Evolutionary conservation across 2,888 invertebrate genomes (phyloP).

Genomic region (Nymphalis c-album): DNA sequence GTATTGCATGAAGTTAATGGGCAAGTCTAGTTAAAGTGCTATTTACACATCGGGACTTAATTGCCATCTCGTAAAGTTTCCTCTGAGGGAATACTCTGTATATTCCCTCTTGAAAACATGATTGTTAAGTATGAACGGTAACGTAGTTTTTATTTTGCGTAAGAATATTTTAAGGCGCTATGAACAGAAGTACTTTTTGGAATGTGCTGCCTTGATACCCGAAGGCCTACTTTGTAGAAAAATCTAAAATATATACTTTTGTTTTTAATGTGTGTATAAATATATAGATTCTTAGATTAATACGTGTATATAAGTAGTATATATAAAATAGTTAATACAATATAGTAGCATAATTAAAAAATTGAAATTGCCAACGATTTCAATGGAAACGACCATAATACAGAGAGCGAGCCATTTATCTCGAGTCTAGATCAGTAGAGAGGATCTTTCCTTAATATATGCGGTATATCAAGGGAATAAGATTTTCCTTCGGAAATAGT

Average conservation of each 20-base stretch:
- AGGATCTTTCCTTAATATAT: conserved; percentile 24
- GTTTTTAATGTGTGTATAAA: too few relatives aligned
- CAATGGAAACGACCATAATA: conserved; percentile 14
- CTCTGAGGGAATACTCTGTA: conserved; percentile 18
- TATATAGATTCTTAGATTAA: too few relatives aligned
- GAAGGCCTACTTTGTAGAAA: too few relatives aligned
- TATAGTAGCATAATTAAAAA: too few relatives aligned
- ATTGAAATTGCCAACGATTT: too few relatives aligned
- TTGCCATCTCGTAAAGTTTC: conserved; percentile 30
- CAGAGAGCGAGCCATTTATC: conserved; percentile 24
- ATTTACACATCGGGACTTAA: conserved; percentile 45
- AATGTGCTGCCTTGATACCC: too few relatives aligned
- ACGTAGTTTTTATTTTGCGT: neutral
- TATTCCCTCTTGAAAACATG: conserved; percentile 23
- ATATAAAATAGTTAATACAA: too few relatives aligned
- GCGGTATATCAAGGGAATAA: conserved; percentile 22
- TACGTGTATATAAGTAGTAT: too few relatives aligned
- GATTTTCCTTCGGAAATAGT: conserved; percentile 24
- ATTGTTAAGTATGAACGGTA: conserved; percentile 5
- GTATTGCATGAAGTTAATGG: conserved; percentile 51
- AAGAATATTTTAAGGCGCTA: neutral
- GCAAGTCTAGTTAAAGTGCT: conserved; percentile 53
- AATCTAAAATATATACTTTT: too few relatives aligned
- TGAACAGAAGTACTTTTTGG: neutral
- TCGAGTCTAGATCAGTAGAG: conserved; percentile 20